Evolutionary conservation across 2,888 invertebrate species (phyloP), one percentile per base, ranked within the genome.

Genomic region (Blastobasis lacticolella): DNA sequence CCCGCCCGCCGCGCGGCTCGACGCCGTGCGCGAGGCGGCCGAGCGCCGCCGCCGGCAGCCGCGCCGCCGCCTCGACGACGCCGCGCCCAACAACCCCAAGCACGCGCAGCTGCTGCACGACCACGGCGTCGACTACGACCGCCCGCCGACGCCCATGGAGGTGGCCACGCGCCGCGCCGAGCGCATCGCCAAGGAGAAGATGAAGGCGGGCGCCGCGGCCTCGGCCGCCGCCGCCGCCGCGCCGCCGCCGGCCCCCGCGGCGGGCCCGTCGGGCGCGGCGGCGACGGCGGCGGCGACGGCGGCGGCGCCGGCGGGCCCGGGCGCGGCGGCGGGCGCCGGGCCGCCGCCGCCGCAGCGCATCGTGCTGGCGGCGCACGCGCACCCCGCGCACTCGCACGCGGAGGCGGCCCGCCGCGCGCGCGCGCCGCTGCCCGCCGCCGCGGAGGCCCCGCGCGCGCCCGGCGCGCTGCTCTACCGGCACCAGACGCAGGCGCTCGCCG

Each of bases 61-160:
- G 48, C 94, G 95, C 71, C 93, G 95, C 38, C 90, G 94, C 36
- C 90, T 93, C 55, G 93, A 92, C 61, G 94, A 93, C 71, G 66
- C 69, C 58, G 92, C 94, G 7, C 88, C 88, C 48, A 84, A 91
- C 63, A 96, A 95, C 82, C 95, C 94, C 44, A 96, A 96, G 75
- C 96, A 96, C 77, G 92, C 94, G 37, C 93, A 94, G 48, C 92
- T 96, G 55, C 85, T 97, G 64, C 91, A 91, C 54, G 97, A 97
- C 61, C 93, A 93, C 73, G 95, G 95, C 41, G 94, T 98, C 54
- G 93, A 93, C 65, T 94, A 96, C 71, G 97, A 98, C 67, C 91
- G 90, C 71, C 97, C 97, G 5, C 87, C 95, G 49, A 89, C 93
- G 60, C 97, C 97, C 0, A 91, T 94, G 61, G 95, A 95, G 66